Percentiles rank a stretch among this genome's conserved stretches.
Conservation (phyloP, 2,113 vertebrate genomes). For the Hiodon alosoides region DNA sequence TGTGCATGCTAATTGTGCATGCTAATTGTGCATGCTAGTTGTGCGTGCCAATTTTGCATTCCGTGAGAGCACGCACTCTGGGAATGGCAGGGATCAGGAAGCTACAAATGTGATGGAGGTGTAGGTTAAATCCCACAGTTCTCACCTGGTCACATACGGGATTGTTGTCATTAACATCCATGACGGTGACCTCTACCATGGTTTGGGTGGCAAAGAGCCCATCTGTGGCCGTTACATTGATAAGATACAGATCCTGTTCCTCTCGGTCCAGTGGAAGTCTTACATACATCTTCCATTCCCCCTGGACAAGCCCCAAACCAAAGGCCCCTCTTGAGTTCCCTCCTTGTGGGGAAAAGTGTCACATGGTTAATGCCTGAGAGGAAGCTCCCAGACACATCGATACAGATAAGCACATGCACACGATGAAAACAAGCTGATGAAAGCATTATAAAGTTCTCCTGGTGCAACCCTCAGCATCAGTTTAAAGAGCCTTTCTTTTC, state of each 20-base stretch:
- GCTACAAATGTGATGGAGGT: not conserved
- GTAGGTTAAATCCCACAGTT: not conserved
- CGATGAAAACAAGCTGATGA: not conserved
- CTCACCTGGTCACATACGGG: constrained; percentile 91
- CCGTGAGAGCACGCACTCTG: too few species aligned
- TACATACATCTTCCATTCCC: constrained; percentile 91
- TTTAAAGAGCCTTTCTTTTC: too few species aligned
- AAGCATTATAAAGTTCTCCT: not conserved
- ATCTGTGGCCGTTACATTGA: constrained; percentile 90
- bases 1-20: too few species aligned
- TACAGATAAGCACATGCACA: not conserved
- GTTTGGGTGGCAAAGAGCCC: constrained; percentile 84
- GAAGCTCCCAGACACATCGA: not conserved
- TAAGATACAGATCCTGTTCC: constrained; percentile 83
- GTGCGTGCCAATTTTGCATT: too few species aligned
- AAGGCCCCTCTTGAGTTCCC: constrained; percentile 87
- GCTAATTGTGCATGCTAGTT: too few species aligned
- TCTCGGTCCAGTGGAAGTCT: constrained; percentile 87
- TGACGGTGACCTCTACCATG: constrained; percentile 81
- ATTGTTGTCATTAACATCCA: constrained; percentile 89
- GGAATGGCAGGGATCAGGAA: not conserved
- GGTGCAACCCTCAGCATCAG: too few species aligned
- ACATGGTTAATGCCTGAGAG: not conserved
- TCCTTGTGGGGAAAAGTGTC: constrained; percentile 48
- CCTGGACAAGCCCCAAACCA: constrained; percentile 80